Percentiles rank a stretch among this genome's conserved stretches.
Conservation (phyloP, 2,888 invertebrate species). For the Stenichneumon culpator region DNA sequence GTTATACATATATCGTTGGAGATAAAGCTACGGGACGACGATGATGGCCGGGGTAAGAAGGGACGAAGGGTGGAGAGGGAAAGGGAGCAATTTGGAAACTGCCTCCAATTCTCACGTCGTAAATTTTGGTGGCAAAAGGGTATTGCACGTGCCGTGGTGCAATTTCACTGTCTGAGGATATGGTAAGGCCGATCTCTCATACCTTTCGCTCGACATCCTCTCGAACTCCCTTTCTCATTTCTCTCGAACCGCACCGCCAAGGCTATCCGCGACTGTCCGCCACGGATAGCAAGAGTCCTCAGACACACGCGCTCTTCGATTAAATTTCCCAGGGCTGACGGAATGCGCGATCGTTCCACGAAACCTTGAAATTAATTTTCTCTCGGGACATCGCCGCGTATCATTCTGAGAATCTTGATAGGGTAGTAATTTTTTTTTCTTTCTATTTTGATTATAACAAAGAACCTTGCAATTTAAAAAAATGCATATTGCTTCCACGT, state of each 20-base stretch:
- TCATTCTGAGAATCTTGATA: neutral
- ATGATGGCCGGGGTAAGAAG: constrained; percentile 52
- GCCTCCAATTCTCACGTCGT: constrained; percentile 68
- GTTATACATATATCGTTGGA: constrained; percentile 45
- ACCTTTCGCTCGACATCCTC: constrained; percentile 21
- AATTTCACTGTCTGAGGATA: constrained; percentile 65
- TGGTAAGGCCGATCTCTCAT: constrained; percentile 60
- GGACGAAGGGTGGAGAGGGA: constrained; percentile 66
- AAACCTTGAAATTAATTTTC: constrained; percentile 57
- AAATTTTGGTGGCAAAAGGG: constrained; percentile 63
- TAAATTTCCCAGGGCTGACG: constrained; percentile 63
- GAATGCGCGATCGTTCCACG: constrained; percentile 45
- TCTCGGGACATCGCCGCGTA: constrained; percentile 11
- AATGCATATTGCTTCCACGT: neutral
- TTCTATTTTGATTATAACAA: neutral
- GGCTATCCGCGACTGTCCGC: constrained; percentile 44
- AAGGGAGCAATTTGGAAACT: constrained; percentile 54
- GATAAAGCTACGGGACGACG: constrained; percentile 50
- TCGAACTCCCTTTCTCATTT: constrained; percentile 49
- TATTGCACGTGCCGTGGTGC: constrained; percentile 68
- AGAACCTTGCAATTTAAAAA: too few relatives aligned
- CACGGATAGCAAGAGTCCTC: constrained; percentile 49
- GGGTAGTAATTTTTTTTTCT: neutral
- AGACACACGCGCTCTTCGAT: constrained; percentile 49
- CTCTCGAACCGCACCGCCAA: constrained; percentile 1